Evolutionary conservation across 2,888 invertebrate genomes (phyloP).

Genomic region (Melanophora roralis): DNA sequence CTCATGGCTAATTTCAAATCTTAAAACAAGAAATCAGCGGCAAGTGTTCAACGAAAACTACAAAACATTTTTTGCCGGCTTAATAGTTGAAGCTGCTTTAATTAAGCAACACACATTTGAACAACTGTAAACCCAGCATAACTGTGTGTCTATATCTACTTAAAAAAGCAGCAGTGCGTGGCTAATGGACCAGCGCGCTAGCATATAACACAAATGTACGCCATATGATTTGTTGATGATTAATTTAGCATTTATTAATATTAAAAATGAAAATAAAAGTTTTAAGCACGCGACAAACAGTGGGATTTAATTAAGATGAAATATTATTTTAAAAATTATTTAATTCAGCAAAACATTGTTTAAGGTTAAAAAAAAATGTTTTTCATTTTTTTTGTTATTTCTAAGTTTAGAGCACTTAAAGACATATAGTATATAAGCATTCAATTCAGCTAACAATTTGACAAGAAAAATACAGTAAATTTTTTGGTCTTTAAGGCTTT

Average conservation of each 20-base stretch:
- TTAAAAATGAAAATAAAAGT: slow-evolving; percentile 17
- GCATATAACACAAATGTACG: slow-evolving; percentile 9
- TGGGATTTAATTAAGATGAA: background rate
- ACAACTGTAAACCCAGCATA: too few relatives aligned
- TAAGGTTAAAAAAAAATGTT: too few relatives aligned
- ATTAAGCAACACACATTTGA: too few relatives aligned
- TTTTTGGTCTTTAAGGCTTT: too few relatives aligned
- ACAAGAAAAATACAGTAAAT: too few relatives aligned
- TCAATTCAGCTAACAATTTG: too few relatives aligned
- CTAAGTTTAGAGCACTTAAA: too few relatives aligned
- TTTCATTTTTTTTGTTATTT: too few relatives aligned
- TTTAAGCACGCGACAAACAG: background rate
- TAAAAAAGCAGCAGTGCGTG: background rate
- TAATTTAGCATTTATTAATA: slow-evolving; percentile 8
- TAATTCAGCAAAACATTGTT: too few relatives aligned
- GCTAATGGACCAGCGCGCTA: background rate
- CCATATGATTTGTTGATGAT: slow-evolving; percentile 23
- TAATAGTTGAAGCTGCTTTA: background rate
- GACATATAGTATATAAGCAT: too few relatives aligned
- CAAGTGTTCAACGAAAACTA: slow-evolving; percentile 8
- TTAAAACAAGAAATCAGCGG: slow-evolving; percentile 44
- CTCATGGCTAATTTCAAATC: slow-evolving; percentile 36
- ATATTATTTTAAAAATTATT: too few relatives aligned
- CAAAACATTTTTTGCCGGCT: background rate
- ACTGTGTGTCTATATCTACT: too few relatives aligned